Base-by-base conservation (phyloP, 2,113 vertebrate genomes). In the Entomyzon cyanotis region DNA sequence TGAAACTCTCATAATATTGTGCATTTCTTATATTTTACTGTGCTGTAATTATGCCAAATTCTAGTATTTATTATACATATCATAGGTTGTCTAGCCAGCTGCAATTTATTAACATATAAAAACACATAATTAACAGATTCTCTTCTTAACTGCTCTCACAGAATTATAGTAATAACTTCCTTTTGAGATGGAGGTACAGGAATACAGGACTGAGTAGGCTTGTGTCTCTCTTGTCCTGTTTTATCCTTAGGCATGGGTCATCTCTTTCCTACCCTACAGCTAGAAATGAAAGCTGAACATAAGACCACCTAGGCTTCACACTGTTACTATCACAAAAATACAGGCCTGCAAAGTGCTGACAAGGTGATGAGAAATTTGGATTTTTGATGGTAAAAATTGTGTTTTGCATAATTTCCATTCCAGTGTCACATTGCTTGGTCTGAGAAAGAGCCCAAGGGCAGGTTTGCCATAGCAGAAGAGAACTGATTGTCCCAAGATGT, bases 401-500 rank as follows among this genome's bases (percentile, higher is more conserved):
- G 53, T 87, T 94, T 73, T 58, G 46, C 1, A 2, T 49, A 23
- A 69, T 60, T 49, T 71, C 67, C 1, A 0, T 69, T 64, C 12
- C 55, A 49, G 35, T 23, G 23, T 46, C 39, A 58, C 55, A 53
- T 46, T 63, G 27, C 24, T 80, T 7, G 0, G 18, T 52, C 22
- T 82, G 62, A 89, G 65, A 50, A 88, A 60, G 63, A 84, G 23
- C 13, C 33, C 31, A 63, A 59, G 52, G 83, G 46, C 31, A 75
- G 25, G 24, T 68, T 68, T 56, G 62, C 41, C 35, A 50, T 2
- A 79, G 49, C 33, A 69, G 73, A 50, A 46, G 35, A 89, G 80
- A 94, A 65, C 23, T 21, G 11, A 79, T 60, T 0, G 2, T 33
- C 37, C 19, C 0, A 0, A 69, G 53, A 41, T 3, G 4, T 7